Conservation (phyloP, 2,113 vertebrate genomes). For the Xerus inauris region DNA sequence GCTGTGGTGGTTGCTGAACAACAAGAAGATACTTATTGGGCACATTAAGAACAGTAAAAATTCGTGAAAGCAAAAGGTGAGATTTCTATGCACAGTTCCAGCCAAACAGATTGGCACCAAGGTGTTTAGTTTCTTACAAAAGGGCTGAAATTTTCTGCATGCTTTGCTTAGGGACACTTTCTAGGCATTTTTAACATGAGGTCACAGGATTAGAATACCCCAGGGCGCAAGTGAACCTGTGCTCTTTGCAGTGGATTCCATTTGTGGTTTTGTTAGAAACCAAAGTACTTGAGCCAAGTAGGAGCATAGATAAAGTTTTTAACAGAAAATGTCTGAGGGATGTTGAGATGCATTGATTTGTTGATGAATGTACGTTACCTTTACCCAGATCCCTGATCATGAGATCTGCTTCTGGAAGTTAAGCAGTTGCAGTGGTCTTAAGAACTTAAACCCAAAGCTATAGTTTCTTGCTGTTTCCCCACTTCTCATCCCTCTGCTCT, state of each 20-base stretch:
- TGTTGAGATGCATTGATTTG: not conserved
- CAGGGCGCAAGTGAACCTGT: constrained; percentile 79
- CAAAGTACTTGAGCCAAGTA: not conserved
- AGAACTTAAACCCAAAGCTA: not conserved
- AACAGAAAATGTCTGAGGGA: not conserved
- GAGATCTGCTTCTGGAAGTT: not conserved
- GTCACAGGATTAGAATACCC: constrained; percentile 66
- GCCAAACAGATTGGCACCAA: not conserved
- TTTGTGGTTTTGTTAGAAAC: not conserved
- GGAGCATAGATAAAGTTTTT: not conserved
- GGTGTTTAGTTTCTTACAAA: constrained; percentile 61
- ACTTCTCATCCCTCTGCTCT: not conserved
- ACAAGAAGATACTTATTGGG: not conserved
- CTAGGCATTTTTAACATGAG: constrained; percentile 75
- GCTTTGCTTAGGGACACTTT: constrained; percentile 58
- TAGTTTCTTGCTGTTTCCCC: not conserved
- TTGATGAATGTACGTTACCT: not conserved
- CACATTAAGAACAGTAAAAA: not conserved
- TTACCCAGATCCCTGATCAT: not conserved
- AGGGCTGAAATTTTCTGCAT: constrained; percentile 62
- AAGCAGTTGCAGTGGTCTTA: not conserved
- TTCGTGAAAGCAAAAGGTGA: not conserved
- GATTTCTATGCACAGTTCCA: not conserved
- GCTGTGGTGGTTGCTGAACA: not conserved
- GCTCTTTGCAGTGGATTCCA: constrained; percentile 74